Evolutionary conservation across 1,140 invertebrate species (phyloP).

Genomic region (Drosophila truncata): DNA sequence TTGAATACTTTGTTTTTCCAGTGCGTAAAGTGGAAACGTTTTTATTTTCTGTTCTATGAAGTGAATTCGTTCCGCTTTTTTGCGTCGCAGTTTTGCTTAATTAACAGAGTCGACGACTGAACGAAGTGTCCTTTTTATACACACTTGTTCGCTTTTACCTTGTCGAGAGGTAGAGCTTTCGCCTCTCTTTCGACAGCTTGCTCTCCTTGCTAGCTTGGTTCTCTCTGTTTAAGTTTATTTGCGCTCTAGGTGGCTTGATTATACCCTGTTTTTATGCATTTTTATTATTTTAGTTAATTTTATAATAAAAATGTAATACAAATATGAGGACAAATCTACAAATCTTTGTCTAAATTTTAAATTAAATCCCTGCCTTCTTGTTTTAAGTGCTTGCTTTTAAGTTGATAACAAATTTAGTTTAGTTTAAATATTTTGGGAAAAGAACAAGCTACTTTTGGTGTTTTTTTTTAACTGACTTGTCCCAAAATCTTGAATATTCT

Average conservation of each 20-base stretch:
- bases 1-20: constrained; percentile 28
- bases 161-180: constrained; percentile 54
- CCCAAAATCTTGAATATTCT: too few species aligned
- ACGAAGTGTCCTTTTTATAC: constrained; percentile 83
- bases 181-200: constrained; percentile 14
- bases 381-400: too few species aligned
- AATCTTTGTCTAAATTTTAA: too few species aligned
- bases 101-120: constrained; percentile 79
- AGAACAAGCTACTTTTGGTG: too few species aligned
- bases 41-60: constrained; percentile 14
- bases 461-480: too few species aligned
- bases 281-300: not conserved
- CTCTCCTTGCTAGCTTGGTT: constrained; percentile 9
- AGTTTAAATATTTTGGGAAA: too few species aligned
- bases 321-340: not conserved
- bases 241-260: not conserved
- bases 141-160: constrained; percentile 83
- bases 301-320: not conserved
- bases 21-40: constrained; percentile 14
- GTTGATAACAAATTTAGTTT: too few species aligned
- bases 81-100: constrained; percentile 70
- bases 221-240: constrained; percentile 1
- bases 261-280: not conserved
- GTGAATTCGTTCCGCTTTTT: constrained; percentile 58
- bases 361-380: too few species aligned